phyloP scores from a whole-genome alignment of 2,888 invertebrate genomes.

The Drosophila diplacantha region DNA sequence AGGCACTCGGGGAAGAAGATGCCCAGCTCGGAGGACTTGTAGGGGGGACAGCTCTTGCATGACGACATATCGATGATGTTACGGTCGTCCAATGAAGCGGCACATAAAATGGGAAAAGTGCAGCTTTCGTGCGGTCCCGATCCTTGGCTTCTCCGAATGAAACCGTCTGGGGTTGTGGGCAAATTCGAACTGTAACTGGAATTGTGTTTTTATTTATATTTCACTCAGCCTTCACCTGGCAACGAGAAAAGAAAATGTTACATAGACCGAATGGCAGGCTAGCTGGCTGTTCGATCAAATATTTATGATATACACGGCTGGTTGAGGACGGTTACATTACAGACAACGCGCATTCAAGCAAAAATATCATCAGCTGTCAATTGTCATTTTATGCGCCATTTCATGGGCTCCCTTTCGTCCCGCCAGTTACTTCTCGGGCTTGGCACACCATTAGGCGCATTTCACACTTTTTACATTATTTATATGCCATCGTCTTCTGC shows the following conservation, averaged over 20 bases:
- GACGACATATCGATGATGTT: constrained; percentile 49
- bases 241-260: constrained; percentile 53
- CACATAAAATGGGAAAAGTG: background rate
- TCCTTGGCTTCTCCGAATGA: background rate
- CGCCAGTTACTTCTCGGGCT: constrained; percentile 39
- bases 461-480: constrained; percentile 73
- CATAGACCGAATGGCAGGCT: constrained; percentile 38
- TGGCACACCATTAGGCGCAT: constrained; percentile 72
- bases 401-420: constrained; percentile 30
- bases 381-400: constrained; percentile 71
- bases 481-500: constrained; percentile 60
- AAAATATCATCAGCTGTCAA: constrained; percentile 64
- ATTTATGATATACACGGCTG: constrained; percentile 19
- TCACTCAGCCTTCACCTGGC: constrained; percentile 15
- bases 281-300: constrained; percentile 19
- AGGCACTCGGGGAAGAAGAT: constrained; percentile 72
- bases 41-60: constrained; percentile 55
- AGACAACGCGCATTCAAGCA: constrained; percentile 37
- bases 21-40: constrained; percentile 31
- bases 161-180: constrained; percentile 4
- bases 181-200: constrained; percentile 27
- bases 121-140: constrained; percentile 6
- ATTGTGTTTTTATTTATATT: constrained; percentile 21
- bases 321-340: constrained; percentile 3
- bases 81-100: background rate